These are phyloP conservation scores for Myotis findleyi DNA, from an alignment of 2,797 vertebrate genomes.

Conservation along the genomic window DNA sequence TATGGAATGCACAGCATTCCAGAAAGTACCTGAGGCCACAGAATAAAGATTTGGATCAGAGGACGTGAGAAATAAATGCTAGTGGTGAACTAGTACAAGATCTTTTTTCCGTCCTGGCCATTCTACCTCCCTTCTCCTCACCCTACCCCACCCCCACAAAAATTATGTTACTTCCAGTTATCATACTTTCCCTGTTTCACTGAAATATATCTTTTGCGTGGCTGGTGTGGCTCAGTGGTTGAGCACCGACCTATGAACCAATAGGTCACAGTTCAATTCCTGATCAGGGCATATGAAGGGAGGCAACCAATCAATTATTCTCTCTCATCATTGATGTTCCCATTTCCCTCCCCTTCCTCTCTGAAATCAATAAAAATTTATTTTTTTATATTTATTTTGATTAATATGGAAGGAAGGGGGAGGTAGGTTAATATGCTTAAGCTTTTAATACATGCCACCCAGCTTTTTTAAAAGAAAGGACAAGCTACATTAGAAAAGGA, in stretches of 20 bases:
- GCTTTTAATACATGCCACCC: background rate
- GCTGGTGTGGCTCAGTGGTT: no score
- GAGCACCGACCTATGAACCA: no score
- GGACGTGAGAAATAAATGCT: background rate
- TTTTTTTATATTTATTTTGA: background rate
- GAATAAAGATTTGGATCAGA: conserved; percentile 15
- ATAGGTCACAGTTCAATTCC: no score
- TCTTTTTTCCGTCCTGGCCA: background rate
- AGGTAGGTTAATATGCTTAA: background rate
- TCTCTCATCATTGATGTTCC: no score
- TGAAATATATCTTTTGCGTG: background rate
- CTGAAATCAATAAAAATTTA: no score
- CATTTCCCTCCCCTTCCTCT: no score
- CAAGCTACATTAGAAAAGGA: background rate
- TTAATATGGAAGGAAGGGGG: background rate
- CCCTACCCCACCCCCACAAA: background rate
- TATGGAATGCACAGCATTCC: background rate
- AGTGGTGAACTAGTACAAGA: background rate
- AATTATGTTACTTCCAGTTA: background rate
- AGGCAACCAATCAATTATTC: no score
- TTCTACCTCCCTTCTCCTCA: background rate
- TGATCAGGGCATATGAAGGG: no score
- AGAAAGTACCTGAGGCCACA: background rate
- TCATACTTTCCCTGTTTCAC: background rate
- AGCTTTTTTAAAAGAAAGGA: conserved; percentile 46